A percentile compares a stretch with the other conserved stretches of the same genome.
These are phyloP conservation scores for Ephydatia muelleri DNA, from an alignment of 37 sponge, comb jelly and placozoan genomes.

Conservation along the genomic window DNA sequence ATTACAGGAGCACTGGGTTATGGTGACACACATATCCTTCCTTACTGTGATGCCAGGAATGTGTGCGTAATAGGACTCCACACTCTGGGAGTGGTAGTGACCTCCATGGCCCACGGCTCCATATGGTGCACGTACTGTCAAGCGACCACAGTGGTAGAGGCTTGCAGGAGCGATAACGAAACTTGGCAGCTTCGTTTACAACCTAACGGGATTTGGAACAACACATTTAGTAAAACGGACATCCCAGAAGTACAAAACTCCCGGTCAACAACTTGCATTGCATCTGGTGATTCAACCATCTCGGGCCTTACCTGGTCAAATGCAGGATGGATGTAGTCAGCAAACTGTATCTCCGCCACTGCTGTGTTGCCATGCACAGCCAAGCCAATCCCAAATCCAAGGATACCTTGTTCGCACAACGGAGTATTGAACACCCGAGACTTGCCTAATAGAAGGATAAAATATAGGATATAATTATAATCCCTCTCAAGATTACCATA, in stretches of 20 bases:
- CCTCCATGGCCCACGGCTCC: conserved; percentile 99
- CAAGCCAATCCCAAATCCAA: conserved; percentile 94
- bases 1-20: too few relatives aligned
- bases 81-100: conserved; percentile 97
- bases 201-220: conserved; percentile 66
- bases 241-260: not conserved
- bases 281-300: not conserved
- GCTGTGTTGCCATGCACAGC: conserved; percentile 92
- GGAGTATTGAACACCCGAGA: conserved; percentile 96
- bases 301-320: conserved; percentile 86
- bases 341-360: conserved; percentile 99
- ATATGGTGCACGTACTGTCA: conserved; percentile 93
- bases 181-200: conserved; percentile 97
- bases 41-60: conserved; percentile 89
- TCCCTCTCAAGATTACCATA: conserved; percentile 64
- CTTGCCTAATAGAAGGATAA: conserved; percentile 33
- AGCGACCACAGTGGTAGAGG: conserved; percentile 85
- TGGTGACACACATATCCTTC: too few relatives aligned
- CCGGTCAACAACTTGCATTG: not conserved
- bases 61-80: conserved; percentile 93
- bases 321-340: conserved; percentile 97
- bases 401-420: conserved; percentile 93
- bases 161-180: conserved; percentile 93
- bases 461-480: not conserved
- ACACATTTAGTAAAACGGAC: not conserved